phyloP scores from a whole-genome alignment of 2,113 vertebrate species.

The Guaruba guarouba region DNA sequence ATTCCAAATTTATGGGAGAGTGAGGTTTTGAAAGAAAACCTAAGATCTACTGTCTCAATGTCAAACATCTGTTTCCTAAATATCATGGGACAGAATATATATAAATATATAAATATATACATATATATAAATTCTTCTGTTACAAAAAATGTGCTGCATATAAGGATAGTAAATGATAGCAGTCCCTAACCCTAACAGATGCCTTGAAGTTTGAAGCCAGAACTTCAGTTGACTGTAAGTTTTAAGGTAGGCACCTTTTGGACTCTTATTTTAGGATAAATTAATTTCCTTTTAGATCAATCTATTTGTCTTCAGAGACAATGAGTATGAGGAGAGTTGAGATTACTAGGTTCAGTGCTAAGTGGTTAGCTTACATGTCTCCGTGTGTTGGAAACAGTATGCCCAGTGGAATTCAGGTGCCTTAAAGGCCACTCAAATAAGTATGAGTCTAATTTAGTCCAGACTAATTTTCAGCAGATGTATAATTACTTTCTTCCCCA shows the following conservation, averaged over 20 bases:
- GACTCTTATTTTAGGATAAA: neutral
- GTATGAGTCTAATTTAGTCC: neutral
- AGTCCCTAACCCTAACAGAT: neutral
- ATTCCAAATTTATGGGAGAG: neutral
- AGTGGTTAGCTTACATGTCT: neutral
- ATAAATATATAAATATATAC: neutral
- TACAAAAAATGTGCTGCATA: neutral
- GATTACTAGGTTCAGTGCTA: neutral
- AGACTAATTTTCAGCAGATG: neutral
- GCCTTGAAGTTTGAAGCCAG: neutral
- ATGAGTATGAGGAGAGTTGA: neutral
- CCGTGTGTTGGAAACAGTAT: neutral
- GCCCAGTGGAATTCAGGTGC: neutral
- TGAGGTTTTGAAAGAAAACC: neutral
- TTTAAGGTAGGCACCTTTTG: neutral
- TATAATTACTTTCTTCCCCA: neutral
- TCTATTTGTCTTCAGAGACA: neutral
- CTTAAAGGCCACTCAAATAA: neutral
- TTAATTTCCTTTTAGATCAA: neutral
- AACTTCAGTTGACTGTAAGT: neutral
- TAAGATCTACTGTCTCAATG: neutral
- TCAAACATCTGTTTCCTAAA: neutral
- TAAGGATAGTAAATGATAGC: neutral
- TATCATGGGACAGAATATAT: neutral
- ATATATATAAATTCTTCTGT: neutral